Conservation (phyloP, 2,113 vertebrate species). For the Agelaius tricolor region DNA sequence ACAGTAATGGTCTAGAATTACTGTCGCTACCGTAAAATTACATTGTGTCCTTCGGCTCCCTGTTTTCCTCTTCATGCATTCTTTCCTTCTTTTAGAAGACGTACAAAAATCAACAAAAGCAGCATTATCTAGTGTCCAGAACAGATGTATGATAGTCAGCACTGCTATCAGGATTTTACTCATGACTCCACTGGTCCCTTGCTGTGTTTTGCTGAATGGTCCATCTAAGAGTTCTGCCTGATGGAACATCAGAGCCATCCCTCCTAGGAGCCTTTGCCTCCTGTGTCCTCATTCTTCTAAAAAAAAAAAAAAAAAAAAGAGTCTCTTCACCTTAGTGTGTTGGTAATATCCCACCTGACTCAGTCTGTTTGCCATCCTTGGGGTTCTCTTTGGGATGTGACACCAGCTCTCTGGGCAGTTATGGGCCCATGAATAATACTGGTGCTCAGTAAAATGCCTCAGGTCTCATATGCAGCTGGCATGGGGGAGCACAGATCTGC, state of each 20-base stretch:
- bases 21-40: neutral
- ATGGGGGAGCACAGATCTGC: neutral
- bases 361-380: neutral
- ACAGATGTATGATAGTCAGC: neutral
- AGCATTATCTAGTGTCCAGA: neutral
- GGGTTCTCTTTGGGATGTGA: neutral
- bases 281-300: neutral
- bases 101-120: neutral
- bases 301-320: neutral
- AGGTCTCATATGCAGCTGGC: neutral
- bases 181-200: neutral
- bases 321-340: neutral
- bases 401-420: neutral
- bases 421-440: rapidly evolving
- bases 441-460: neutral
- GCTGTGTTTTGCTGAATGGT: neutral
- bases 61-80: neutral
- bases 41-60: rapidly evolving
- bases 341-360: neutral
- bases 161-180: neutral
- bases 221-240: neutral
- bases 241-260: neutral
- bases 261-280: neutral
- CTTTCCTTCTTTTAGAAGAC: neutral
- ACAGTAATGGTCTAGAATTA: neutral